Evolutionary conservation across 2,797 vertebrate species (phyloP).

Genomic region (Cryptoprocta ferox): DNA sequence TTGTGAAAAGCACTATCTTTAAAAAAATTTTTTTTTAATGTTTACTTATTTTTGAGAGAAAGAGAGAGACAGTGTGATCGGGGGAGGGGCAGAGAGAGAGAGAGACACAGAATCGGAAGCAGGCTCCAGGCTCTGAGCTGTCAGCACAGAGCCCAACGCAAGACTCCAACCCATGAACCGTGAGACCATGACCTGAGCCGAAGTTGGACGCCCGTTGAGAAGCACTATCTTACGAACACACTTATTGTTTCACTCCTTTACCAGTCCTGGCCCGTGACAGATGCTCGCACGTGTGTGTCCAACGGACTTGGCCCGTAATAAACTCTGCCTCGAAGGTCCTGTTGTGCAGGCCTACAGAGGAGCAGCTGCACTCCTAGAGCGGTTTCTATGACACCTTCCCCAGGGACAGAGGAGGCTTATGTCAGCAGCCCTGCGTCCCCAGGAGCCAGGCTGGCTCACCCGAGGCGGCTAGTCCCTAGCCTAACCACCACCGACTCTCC

Average conservation of each 20-base stretch:
- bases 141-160: too few relatives aligned
- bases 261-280: neutral
- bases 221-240: neutral
- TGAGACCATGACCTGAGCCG: too few relatives aligned
- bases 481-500: neutral
- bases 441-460: neutral
- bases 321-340: neutral
- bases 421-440: neutral
- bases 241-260: neutral
- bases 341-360: neutral
- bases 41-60: too few relatives aligned
- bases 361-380: neutral
- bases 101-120: too few relatives aligned
- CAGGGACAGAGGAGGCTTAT: neutral
- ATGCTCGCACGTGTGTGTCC: neutral
- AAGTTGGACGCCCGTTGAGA: neutral
- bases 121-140: too few relatives aligned
- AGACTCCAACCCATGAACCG: rapidly evolving
- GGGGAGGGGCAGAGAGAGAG: too few relatives aligned
- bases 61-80: too few relatives aligned
- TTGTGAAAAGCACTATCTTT: too few relatives aligned
- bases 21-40: too few relatives aligned
- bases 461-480: neutral
- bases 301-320: neutral
- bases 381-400: neutral